phyloP scores from a whole-genome alignment of 2,113 vertebrate genomes.

The Variabilichromis moorii region DNA sequence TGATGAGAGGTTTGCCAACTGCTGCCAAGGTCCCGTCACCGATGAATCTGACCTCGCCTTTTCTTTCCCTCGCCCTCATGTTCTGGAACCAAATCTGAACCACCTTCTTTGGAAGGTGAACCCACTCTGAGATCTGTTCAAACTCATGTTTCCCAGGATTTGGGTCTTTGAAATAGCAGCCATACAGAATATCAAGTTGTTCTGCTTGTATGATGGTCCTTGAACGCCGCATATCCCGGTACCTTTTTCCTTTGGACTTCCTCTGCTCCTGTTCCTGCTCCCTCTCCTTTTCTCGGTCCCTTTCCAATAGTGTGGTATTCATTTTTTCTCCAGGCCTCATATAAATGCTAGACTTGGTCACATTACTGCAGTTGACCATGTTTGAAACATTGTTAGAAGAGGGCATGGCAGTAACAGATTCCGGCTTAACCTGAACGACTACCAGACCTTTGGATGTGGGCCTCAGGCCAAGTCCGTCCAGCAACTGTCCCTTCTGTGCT shows the following conservation, averaged over 20 bases:
- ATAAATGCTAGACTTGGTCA: conserved; percentile 61
- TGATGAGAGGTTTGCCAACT: conserved; percentile 74
- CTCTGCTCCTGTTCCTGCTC: conserved; percentile 60
- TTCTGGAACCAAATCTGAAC: conserved; percentile 97
- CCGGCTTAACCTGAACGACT: conserved; percentile 73
- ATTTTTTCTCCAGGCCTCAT: conserved; percentile 62
- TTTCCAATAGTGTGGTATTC: conserved; percentile 46
- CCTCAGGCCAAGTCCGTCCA: conserved; percentile 70
- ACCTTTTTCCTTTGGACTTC: conserved; percentile 65
- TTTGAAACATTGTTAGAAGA: conserved; percentile 44
- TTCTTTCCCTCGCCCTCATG: conserved; percentile 85
- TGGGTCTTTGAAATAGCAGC: conserved; percentile 89
- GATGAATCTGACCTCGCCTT: conserved; percentile 83
- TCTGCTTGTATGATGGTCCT: conserved; percentile 87
- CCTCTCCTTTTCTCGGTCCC: conserved; percentile 51
- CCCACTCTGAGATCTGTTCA: conserved; percentile 86
- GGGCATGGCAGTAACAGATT: conserved; percentile 38
- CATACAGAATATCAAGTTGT: conserved; percentile 86
- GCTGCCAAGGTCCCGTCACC: conserved; percentile 73
- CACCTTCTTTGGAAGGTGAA: conserved; percentile 87
- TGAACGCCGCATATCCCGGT: conserved; percentile 76
- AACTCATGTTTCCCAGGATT: conserved; percentile 88
- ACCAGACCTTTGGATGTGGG: conserved; percentile 69
- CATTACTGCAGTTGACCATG: conserved; percentile 55
- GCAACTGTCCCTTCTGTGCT: conserved; percentile 64